These are phyloP conservation scores for Pararge aegeria DNA, from an alignment of 1,140 invertebrate species.

Conservation along the genomic window DNA sequence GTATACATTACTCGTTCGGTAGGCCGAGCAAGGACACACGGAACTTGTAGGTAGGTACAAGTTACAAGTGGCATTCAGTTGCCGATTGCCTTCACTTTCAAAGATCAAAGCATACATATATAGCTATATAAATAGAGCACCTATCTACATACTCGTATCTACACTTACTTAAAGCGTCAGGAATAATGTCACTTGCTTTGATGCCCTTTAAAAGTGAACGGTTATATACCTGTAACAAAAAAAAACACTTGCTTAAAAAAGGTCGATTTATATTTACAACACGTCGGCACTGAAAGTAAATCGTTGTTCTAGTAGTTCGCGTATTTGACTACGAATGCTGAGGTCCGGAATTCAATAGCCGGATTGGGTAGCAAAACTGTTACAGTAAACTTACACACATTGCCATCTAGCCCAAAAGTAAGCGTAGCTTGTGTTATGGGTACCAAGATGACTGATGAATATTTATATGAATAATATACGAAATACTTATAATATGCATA, in stretches of 20 bases:
- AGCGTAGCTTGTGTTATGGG: too few species aligned
- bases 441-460: too few species aligned
- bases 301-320: too few species aligned
- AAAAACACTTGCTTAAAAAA: conserved; percentile 12
- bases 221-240: conserved; percentile 37
- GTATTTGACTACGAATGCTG: too few species aligned
- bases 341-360: too few species aligned
- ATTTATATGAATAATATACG: too few species aligned
- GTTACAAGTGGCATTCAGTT: conserved; percentile 47
- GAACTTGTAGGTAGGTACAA: conserved; percentile 24
- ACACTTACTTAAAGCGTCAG: conserved; percentile 6
- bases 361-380: too few species aligned
- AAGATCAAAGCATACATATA: conserved; percentile 16
- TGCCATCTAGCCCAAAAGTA: too few species aligned
- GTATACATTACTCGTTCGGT: background rate
- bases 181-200: conserved; percentile 26
- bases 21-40: conserved; percentile 33
- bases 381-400: too few species aligned
- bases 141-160: conserved; percentile 19
- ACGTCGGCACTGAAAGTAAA: too few species aligned
- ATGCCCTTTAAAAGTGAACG: conserved; percentile 28
- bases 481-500: too few species aligned
- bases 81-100: conserved; percentile 45
- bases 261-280: background rate
- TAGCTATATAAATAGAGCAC: conserved; percentile 14